Base-by-base conservation (phyloP, 1,140 invertebrate genomes). In the Psilanteris sp. region DNA sequence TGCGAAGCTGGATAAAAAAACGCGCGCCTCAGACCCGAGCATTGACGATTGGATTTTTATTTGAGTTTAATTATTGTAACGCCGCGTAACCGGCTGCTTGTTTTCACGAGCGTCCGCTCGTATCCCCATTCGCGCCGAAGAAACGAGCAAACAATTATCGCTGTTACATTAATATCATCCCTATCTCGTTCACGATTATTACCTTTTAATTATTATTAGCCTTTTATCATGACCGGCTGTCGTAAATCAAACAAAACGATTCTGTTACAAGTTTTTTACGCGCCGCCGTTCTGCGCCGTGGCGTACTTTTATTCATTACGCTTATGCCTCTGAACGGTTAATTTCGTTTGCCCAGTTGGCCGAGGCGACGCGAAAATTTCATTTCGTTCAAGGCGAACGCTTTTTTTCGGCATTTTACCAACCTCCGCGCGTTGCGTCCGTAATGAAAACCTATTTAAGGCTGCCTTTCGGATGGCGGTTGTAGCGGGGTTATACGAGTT, bases 31-130 rank as follows among this genome's bases (percentile, higher is more conserved):
- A 10, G 46, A 44, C 52, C 36, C 27, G 27, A 50, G 48, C 50
- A 73, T 78, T 78, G 64, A 78, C 70, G 70, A 70, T 34, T 26
- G 52, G 52, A 77, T 76, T 79, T 79, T 79, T 79, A 76, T 77
- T 79, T 77, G 55, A 66, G 55, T 79, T 79, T 76, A 79, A 79
- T 79, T 79, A 79, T 76, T 61, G 72, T 67, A 67, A 79, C 72
- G 77, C 68, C 72, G 62, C 43, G 61, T 79, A 76, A 79, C 76
- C 70, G 68, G 68, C 39, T 64, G 29, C 75, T 57, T 54, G 66
- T 71, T 72, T 68, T 72, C 75, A 44, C 52, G 52, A 62, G 72
- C 64, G 39, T 29, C 16, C 34, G 43, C 27, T 62, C 44, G 54
- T 48, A 32, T 14, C 9, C 29, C 11, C 46, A 15, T 37, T 41